These are phyloP conservation scores for Gambusia yucatana DNA, from an alignment of 2,797 vertebrate species.

Conservation along the genomic window DNA sequence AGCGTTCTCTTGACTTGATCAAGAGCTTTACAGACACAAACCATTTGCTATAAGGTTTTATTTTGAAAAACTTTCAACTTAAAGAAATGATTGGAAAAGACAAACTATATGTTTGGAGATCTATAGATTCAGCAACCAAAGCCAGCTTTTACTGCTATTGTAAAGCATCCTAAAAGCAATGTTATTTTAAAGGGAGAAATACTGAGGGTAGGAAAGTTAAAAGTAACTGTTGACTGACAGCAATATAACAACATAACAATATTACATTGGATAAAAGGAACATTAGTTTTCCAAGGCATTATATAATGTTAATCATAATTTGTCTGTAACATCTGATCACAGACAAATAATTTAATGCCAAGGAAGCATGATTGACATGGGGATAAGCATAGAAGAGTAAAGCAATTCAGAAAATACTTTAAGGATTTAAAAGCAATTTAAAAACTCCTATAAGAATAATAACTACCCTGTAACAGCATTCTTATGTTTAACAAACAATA, in stretches of 20 bases:
- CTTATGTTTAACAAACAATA: neutral
- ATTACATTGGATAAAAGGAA: neutral
- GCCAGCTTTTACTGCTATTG: neutral
- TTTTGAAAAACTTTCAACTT: neutral
- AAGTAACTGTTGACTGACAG: neutral
- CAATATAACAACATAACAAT: neutral
- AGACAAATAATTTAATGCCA: neutral
- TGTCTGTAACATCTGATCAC: neutral
- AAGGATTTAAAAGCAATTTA: neutral
- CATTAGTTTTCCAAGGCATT: neutral
- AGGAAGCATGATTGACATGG: no score
- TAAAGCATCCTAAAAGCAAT: neutral
- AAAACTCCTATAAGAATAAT: neutral
- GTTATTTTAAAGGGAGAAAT: neutral
- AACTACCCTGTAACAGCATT: no score
- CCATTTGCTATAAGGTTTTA: constrained; percentile 10
- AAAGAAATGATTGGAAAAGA: constrained; percentile 11
- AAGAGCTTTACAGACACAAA: no score
- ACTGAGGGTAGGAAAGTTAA: neutral
- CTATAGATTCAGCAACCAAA: neutral
- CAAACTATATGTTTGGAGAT: neutral
- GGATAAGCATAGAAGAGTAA: neutral
- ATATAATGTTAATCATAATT: neutral
- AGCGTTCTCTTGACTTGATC: no score
- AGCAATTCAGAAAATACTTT: neutral